phyloP scores from a whole-genome alignment of 1,140 invertebrate species.

The Leptinotarsa texana region DNA sequence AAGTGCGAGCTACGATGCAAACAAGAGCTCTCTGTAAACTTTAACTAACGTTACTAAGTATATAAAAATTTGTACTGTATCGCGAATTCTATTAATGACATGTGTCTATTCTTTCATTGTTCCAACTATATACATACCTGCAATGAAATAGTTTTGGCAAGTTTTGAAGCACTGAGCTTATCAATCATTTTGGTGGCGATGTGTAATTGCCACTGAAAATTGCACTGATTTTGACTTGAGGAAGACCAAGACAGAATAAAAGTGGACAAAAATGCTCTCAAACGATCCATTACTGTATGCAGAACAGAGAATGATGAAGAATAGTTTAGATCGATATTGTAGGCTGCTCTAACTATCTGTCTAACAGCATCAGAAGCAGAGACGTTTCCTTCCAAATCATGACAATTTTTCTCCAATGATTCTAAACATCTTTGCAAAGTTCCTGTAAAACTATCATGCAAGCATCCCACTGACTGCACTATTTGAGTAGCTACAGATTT shows the following conservation, averaged over 20 bases:
- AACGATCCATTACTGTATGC: constrained; percentile 74
- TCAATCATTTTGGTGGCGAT: constrained; percentile 71
- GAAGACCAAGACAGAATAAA: constrained; percentile 68
- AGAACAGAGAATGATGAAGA: constrained; percentile 77
- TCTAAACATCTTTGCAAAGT: constrained; percentile 75
- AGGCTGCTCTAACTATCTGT: constrained; percentile 81
- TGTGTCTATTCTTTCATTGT: background rate
- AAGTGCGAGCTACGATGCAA: too few relatives aligned
- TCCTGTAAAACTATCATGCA: constrained; percentile 81
- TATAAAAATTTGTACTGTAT: too few relatives aligned
- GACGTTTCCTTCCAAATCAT: constrained; percentile 62
- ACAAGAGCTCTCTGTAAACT: too few relatives aligned
- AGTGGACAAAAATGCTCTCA: constrained; percentile 71
- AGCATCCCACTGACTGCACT: constrained; percentile 79
- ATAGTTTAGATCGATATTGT: constrained; percentile 82
- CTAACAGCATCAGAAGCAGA: constrained; percentile 78
- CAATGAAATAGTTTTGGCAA: constrained; percentile 76
- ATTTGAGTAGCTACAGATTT: constrained; percentile 79
- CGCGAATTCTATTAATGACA: background rate
- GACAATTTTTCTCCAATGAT: constrained; percentile 65
- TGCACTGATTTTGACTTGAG: constrained; percentile 64
- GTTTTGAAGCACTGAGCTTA: constrained; percentile 70
- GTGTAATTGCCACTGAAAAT: constrained; percentile 73
- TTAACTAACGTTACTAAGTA: too few relatives aligned
- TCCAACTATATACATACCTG: constrained; percentile 60